phyloP scores from a whole-genome alignment of 1,140 invertebrate species.

The Calycopis cecrops region DNA sequence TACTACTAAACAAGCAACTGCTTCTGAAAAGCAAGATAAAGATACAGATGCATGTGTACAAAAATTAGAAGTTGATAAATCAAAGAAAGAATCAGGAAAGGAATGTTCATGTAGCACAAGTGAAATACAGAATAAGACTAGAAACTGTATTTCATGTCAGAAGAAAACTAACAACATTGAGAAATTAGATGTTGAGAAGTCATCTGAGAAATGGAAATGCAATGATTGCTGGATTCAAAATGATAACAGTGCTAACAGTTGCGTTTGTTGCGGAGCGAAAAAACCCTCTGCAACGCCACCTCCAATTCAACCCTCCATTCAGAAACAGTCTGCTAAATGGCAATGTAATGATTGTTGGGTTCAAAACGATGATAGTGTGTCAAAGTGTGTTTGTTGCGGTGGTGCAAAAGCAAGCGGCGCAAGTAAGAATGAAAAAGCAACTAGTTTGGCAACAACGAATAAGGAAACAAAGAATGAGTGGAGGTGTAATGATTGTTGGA shows the following conservation, averaged over 20 bases:
- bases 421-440: conserved; percentile 7
- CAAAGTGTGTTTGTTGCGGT: conserved; percentile 80
- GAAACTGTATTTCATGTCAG: not conserved
- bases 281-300: conserved; percentile 40
- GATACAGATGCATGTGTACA: conserved; percentile 5
- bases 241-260: conserved; percentile 69
- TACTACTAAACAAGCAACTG: not conserved
- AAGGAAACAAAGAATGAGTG: conserved; percentile 62
- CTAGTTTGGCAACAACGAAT: conserved; percentile 18
- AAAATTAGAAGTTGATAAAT: conserved; percentile 31
- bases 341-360: conserved; percentile 80
- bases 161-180: not conserved
- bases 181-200: conserved; percentile 28
- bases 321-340: conserved; percentile 23
- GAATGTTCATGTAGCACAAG: not conserved
- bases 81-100: conserved; percentile 23
- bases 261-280: conserved; percentile 73
- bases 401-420: conserved; percentile 33
- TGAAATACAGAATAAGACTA: conserved; percentile 13
- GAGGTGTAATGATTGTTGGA: conserved; percentile 78
- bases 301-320: not conserved
- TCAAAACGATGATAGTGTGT: conserved; percentile 75
- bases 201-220: conserved; percentile 76
- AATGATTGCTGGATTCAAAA: conserved; percentile 78
- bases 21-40: not conserved